Conservation (phyloP, 2,888 invertebrate species). For the Thera britannica region DNA sequence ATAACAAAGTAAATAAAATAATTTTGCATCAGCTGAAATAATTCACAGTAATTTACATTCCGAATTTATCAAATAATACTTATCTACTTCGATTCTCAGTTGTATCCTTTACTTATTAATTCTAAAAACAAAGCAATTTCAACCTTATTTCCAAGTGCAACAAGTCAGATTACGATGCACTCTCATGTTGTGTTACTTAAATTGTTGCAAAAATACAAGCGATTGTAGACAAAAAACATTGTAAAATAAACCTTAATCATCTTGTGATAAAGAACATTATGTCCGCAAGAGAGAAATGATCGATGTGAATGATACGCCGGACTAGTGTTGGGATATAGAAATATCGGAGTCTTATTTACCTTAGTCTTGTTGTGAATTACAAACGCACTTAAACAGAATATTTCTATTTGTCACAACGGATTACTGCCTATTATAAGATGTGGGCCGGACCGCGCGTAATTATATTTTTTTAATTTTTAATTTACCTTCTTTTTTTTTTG, state of each 20-base stretch:
- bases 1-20: constrained; percentile 46
- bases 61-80: constrained; percentile 59
- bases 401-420: too few relatives aligned
- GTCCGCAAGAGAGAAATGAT: constrained; percentile 48
- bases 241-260: constrained; percentile 42
- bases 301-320: constrained; percentile 43
- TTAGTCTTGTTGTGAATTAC: neutral
- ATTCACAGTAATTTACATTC: constrained; percentile 60
- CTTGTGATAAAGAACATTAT: constrained; percentile 34
- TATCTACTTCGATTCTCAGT: constrained; percentile 48
- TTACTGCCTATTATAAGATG: too few relatives aligned
- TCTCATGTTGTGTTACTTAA: constrained; percentile 53
- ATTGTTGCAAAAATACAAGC: constrained; percentile 59
- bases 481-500: too few relatives aligned
- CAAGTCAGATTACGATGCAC: constrained; percentile 38
- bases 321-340: constrained; percentile 32
- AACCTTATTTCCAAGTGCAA: constrained; percentile 29
- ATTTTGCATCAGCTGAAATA: constrained; percentile 54
- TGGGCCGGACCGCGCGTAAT: too few relatives aligned
- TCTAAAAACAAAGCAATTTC: constrained; percentile 32
- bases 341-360: neutral
- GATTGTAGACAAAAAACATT: constrained; percentile 23
- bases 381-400: too few relatives aligned
- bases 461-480: too few relatives aligned
- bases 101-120: constrained; percentile 32